Evolutionary conservation across 2,888 invertebrate genomes (phyloP).

Genomic region (Galerucella calmariensis): DNA sequence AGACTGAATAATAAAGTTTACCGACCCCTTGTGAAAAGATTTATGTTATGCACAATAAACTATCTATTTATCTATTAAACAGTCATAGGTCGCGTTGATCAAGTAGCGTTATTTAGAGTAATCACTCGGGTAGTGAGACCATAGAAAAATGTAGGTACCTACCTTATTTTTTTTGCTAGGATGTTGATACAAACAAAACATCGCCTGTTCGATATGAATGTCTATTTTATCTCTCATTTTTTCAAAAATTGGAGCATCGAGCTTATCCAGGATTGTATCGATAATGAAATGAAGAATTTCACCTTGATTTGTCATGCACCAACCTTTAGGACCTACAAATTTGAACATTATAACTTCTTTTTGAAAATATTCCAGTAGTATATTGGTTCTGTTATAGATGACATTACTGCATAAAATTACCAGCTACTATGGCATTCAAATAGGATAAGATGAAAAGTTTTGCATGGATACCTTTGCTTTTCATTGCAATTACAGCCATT

Average conservation of each 20-base stretch:
- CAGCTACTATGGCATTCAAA: no score
- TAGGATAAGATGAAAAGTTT: no score
- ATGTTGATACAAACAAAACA: constrained; percentile 88
- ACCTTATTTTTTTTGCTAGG: constrained; percentile 78
- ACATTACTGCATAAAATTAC: no score
- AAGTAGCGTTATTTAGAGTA: no score
- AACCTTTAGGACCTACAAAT: constrained; percentile 69
- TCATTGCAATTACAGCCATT: constrained; percentile 4
- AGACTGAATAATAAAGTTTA: no score
- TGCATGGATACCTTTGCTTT: no score
- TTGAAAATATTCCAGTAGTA: not conserved
- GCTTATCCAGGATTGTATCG: constrained; percentile 77
- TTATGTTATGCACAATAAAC: no score
- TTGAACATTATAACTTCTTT: not conserved
- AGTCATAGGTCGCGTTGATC: no score
- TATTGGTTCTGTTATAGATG: no score
- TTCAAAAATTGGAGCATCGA: constrained; percentile 74
- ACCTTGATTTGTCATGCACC: constrained; percentile 84
- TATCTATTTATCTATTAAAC: no score
- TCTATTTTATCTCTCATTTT: constrained; percentile 75
- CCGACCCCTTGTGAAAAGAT: no score
- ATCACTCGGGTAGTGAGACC: no score
- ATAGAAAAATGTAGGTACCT: constrained; percentile 32
- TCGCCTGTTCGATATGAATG: constrained; percentile 85
- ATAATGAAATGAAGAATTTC: constrained; percentile 82